Evolutionary conservation across 2,797 vertebrate species (phyloP).

Genomic region (Helicolenus hilgendorfi): DNA sequence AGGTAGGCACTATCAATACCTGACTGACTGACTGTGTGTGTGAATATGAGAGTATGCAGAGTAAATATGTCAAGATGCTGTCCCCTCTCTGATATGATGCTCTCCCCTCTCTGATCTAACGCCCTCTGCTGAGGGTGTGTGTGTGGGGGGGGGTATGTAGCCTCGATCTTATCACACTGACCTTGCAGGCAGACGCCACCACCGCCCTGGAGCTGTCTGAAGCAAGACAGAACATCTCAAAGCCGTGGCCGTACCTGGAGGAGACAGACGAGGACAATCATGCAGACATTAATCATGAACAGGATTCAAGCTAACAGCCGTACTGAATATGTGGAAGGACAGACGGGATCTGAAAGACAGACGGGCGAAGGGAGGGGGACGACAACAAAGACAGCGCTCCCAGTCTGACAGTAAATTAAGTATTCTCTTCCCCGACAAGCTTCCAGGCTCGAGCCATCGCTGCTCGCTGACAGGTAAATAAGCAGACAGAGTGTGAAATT

Average conservation of each 20-base stretch:
- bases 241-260: constrained; percentile 97
- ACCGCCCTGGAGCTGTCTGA: constrained; percentile 92
- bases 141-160: neutral
- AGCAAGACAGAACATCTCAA: constrained; percentile 97
- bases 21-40: constrained; percentile 13
- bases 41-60: neutral
- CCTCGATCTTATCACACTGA: constrained; percentile 75
- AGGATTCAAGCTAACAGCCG: neutral
- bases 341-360: neutral
- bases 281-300: constrained; percentile 19
- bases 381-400: constrained; percentile 8
- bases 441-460: constrained; percentile 15
- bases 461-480: constrained; percentile 63
- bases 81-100: neutral
- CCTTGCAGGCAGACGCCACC: constrained; percentile 98
- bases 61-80: neutral
- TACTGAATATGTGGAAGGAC: constrained; percentile 23
- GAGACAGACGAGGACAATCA: constrained; percentile 37
- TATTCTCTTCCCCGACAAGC: constrained; percentile 34
- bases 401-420: constrained; percentile 40
- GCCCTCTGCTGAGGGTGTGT: neutral
- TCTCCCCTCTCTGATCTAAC: neutral
- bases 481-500: constrained; percentile 67
- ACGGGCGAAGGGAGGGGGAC: neutral
- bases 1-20: neutral